Evolutionary conservation across 2,113 vertebrate species (phyloP), one percentile per base, ranked within the genome.

Genomic region (Istiophorus platypterus): DNA sequence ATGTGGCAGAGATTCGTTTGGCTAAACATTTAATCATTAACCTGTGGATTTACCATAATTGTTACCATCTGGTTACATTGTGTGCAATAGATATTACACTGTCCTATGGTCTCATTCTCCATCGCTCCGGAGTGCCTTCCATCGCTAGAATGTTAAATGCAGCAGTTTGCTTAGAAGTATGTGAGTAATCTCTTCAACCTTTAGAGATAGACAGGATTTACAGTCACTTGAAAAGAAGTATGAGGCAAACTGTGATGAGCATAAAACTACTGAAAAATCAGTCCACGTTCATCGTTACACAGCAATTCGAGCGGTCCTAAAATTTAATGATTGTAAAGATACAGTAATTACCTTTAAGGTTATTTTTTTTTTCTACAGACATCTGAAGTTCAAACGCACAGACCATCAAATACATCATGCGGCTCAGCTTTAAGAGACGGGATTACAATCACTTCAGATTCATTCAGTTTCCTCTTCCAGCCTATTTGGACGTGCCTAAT

Each of bases 31-130:
- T 61, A 45, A 81, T 31, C 22, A 31, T 39, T 11, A 20, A 84
- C 78, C 27, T 57, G 67, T 70, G 52, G n/a, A 45, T 78, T 71
- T 11, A 63, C 22, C 5, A 14, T 75, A 56, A 79, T 34, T 80
- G 51, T 47, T 59, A 26, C 70, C 80, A 82, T 72, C 72, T 78
- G 57, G 65, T 49, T 18, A 13, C 10, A 54, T 54, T n/a, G 22
- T 61, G 51, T 37, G 10, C 20, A 49, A 31, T 63, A 37, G n/a
- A 51, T 41, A 65, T 29, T 20, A 68, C 15, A 14, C 26, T 45
- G 0, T 7, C 4, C 17, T 41, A 0, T 34, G 39, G 17, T 61
- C 26, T 56, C 73, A 57, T 39, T 66, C 18, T 18, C 24, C 12
- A 76, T 41, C 20, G 12, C 14, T 66, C 15, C 13, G 37, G 14